Base-by-base conservation (phyloP, 2,888 invertebrate species). In the Leptinotarsa tumamoca region DNA sequence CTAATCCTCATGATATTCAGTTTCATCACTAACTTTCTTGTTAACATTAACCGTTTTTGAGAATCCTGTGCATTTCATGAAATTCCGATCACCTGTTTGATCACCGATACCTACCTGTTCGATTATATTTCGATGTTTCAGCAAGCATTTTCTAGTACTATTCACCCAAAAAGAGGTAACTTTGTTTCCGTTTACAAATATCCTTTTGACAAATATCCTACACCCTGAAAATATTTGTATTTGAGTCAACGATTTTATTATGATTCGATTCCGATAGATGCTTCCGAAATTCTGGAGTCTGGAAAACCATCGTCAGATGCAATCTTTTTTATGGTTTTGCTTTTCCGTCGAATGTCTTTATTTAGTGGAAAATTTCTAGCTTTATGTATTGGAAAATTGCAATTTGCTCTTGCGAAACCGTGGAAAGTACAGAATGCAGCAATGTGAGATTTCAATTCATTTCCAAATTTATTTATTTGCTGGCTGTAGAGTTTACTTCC, bases 311-410 rank as follows among this genome's bases (percentile, higher is more conserved):
- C n/a, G 63, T 43, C 63, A 33, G 17, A 15, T 5, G 43, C 63
- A 63, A 63, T 63, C 17, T 63, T 33, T 63, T 27, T 63, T 63
- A 63, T 43, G 27, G 33, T 43, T 63, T n/a, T 18, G 27, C 63
- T 43, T 33, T n/a, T 17, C 3, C 33, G n/a, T 63, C 63, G 43
- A 43, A 33, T 63, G 33, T 63, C 63, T 63, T 63, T n/a, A 27
- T 63, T 63, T 17, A 18, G 33, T 63, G 63, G 63, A 43, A 63
- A 33, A 14, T 43, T 33, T 17, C 43, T 7, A 3, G 43, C 33
- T 63, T 63, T 63, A 63, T 63, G 63, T 17, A 63, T 63, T 43
- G 63, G 63, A 63, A 63, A 63, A 63, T 63, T 63, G 27, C 27
- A 63, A 63, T 63, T 63, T 63, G 4, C 17, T 43, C 7, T 43